Evolutionary conservation across 1,140 invertebrate genomes (phyloP).

Genomic region (Yoshiicerus persimilis): DNA sequence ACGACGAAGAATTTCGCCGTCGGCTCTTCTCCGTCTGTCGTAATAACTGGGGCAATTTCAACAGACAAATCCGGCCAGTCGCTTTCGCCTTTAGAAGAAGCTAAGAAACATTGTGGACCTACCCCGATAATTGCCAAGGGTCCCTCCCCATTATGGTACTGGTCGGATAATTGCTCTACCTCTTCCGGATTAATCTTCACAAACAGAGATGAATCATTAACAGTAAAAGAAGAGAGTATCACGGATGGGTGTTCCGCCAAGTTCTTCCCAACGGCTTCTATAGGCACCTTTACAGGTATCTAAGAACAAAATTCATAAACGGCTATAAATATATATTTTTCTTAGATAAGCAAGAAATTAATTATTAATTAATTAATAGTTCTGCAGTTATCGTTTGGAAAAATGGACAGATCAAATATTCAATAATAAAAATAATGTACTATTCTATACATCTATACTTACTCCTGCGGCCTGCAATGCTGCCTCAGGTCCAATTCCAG

Average conservation of each 20-base stretch:
- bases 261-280: background rate
- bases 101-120: background rate
- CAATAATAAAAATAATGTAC: too few species aligned
- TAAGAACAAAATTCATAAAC: background rate
- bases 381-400: too few species aligned
- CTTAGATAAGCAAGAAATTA: too few species aligned
- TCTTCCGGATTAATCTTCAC: background rate
- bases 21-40: background rate
- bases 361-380: too few species aligned
- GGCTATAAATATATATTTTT: too few species aligned
- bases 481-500: background rate
- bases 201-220: background rate
- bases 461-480: background rate
- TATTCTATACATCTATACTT: too few species aligned
- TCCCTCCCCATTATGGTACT: background rate
- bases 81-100: background rate
- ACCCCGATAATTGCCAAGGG: background rate
- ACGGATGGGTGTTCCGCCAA: background rate
- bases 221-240: background rate
- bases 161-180: background rate
- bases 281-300: background rate
- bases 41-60: too few species aligned
- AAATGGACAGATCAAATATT: too few species aligned
- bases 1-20: background rate
- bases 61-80: background rate